Conservation (phyloP, 2,797 vertebrate genomes). For the Euphonia xanthogaster region DNA sequence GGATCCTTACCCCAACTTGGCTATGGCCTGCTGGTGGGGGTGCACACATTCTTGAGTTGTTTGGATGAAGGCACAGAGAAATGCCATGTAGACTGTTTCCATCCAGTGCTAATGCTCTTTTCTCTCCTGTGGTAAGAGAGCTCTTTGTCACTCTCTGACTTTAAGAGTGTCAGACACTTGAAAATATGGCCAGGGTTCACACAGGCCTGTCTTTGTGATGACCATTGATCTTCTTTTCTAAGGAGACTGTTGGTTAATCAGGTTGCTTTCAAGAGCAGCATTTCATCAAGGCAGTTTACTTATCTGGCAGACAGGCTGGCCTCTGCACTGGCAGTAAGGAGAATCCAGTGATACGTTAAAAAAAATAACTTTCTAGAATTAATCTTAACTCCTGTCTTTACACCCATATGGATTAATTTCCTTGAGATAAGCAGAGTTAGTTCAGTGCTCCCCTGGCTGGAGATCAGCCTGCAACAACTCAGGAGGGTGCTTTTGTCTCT, state of each 20-base stretch:
- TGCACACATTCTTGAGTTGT: background rate
- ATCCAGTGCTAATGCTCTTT: background rate
- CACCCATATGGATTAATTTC: slow-evolving; percentile 21
- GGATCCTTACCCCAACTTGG: background rate
- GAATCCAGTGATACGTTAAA: background rate
- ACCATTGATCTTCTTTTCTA: background rate
- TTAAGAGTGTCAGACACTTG: background rate
- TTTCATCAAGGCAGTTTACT: background rate
- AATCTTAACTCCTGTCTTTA: background rate
- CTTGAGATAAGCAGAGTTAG: slow-evolving; percentile 11
- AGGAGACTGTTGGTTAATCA: background rate
- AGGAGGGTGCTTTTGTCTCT: background rate
- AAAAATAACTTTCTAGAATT: background rate
- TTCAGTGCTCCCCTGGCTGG: background rate
- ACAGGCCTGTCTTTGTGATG: background rate
- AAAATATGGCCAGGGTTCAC: background rate
- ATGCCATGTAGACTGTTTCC: background rate
- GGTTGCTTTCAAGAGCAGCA: background rate
- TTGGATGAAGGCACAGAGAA: background rate
- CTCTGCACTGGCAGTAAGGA: background rate
- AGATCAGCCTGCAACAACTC: background rate
- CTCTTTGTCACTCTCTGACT: background rate
- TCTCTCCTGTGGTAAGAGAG: background rate
- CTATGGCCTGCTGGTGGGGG: background rate
- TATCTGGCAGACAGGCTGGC: background rate